Base-by-base conservation (phyloP, 2,888 invertebrate species). In the Alentia gelatinosa region DNA sequence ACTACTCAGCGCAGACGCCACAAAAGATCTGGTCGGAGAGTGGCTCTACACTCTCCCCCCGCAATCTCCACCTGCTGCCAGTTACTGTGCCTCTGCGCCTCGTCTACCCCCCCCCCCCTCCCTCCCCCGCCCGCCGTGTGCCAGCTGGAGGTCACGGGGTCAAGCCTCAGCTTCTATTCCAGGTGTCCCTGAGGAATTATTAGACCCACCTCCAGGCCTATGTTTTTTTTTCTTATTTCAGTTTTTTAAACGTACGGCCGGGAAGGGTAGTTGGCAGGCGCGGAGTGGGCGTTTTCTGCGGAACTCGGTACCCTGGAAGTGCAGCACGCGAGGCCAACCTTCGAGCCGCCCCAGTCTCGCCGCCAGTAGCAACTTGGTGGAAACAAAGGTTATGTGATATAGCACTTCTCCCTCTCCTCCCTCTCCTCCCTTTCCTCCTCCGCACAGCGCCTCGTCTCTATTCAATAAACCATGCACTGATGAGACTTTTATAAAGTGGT, bases 401-500 rank as follows among this genome's bases (percentile, higher is more conserved):
- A 56, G 56, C 56, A n/a, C n/a, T 56, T 19, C 56, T 56, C 9
- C n/a, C 23, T 19, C 56, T 56, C 56, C 56, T 56, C 23, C 56
- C 56, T 19, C 56, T 56, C 56, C n/a, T n/a, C n/a, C n/a, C n/a
- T n/a, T n/a, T n/a, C n/a, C n/a, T n/a, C n/a, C n/a, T n/a, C n/a
- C n/a, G n/a, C n/a, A n/a, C n/a, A n/a, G n/a, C 56, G 56, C n/a
- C 56, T 56, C 56, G 19, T 3, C 56, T 56, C 56, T 56, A 56
- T n/a, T 56, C 56, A 56, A 56, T 56, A 56, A 56, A n/a, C 23
- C n/a, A 56, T 56, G 56, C 56, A 56, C 56, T 56, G 56, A 56
- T 56, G 56, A n/a, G 56, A 56, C 56, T 56, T 56, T 56, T 56
- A 56, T 56, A 56, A 56, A 56, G 56, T 56, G 56, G 68, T 68